phyloP scores from a whole-genome alignment of 2,113 vertebrate species.

The Meleagris gallopavo region DNA sequence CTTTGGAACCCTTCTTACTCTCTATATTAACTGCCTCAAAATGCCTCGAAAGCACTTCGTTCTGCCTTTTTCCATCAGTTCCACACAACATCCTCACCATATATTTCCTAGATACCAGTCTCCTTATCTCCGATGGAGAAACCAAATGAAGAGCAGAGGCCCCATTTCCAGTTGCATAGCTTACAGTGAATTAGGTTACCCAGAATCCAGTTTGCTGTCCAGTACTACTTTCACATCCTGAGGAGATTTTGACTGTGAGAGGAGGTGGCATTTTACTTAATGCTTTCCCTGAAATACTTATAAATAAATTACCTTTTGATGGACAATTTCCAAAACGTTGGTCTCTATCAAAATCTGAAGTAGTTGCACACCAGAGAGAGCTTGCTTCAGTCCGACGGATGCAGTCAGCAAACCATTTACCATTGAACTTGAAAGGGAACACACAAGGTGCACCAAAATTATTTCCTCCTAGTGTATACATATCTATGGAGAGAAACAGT shows the following conservation, averaged over 20 bases:
- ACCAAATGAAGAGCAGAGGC: neutral
- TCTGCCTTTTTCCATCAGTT: neutral
- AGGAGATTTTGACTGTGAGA: neutral
- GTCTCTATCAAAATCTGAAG: constrained; percentile 81
- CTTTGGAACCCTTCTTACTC: neutral
- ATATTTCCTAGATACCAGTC: neutral
- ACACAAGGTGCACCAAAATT: constrained; percentile 85
- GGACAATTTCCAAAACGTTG: constrained; percentile 89
- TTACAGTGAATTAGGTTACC: neutral
- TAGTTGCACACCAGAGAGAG: constrained; percentile 86
- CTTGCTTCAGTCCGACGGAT: constrained; percentile 37
- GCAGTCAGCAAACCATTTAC: constrained; percentile 88
- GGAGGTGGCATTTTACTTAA: neutral
- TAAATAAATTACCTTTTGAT: constrained; percentile 77
- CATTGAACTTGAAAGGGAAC: constrained; percentile 87
- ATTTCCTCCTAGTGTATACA: constrained; percentile 88
- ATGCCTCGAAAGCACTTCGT: neutral
- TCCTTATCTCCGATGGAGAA: neutral
- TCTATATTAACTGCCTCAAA: neutral
- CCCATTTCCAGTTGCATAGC: neutral
- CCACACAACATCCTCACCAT: neutral
- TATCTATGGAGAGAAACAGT: constrained; percentile 75
- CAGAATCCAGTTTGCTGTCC: neutral
- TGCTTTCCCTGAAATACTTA: neutral
- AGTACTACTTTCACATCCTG: neutral